Evolutionary conservation across 2,113 vertebrate genomes (phyloP).

Genomic region (Vulpes vulpes): DNA sequence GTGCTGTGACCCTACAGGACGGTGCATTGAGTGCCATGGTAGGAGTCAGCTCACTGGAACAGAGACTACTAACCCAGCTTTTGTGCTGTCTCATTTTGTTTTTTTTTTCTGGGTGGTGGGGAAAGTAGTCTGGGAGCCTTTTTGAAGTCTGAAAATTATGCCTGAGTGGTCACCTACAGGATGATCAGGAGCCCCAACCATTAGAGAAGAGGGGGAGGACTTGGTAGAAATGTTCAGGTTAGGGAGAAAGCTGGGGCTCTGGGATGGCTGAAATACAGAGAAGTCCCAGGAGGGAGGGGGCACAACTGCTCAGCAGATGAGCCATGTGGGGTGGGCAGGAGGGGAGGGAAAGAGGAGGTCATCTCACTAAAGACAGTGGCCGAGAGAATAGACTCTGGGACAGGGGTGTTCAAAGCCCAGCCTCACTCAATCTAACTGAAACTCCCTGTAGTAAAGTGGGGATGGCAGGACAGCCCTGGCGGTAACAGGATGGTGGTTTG

Average conservation of each 20-base stretch:
- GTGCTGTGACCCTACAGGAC: accelerated
- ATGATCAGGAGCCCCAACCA: background rate
- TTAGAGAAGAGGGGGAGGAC: background rate
- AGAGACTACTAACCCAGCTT: too few species aligned
- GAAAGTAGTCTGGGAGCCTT: background rate
- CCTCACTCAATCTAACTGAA: background rate
- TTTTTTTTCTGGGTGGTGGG: background rate
- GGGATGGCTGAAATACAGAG: background rate
- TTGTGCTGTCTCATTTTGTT: background rate
- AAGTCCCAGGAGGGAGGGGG: background rate
- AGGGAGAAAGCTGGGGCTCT: background rate
- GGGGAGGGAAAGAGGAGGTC: background rate
- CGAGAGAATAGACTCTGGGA: background rate
- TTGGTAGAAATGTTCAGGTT: background rate
- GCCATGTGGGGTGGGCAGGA: background rate
- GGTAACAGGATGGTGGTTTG: background rate
- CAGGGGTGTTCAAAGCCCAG: background rate
- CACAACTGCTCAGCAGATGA: background rate
- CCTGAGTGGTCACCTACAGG: background rate
- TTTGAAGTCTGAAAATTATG: background rate
- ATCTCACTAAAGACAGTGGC: background rate
- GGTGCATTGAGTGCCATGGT: accelerated
- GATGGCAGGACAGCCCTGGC: too few species aligned
- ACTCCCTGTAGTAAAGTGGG: background rate
- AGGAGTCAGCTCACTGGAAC: background rate